Percentiles rank a stretch among this genome's conserved stretches.
Evolutionary conservation across 2,888 invertebrate genomes (phyloP).

Genomic region (Nomada ruficornis): DNA sequence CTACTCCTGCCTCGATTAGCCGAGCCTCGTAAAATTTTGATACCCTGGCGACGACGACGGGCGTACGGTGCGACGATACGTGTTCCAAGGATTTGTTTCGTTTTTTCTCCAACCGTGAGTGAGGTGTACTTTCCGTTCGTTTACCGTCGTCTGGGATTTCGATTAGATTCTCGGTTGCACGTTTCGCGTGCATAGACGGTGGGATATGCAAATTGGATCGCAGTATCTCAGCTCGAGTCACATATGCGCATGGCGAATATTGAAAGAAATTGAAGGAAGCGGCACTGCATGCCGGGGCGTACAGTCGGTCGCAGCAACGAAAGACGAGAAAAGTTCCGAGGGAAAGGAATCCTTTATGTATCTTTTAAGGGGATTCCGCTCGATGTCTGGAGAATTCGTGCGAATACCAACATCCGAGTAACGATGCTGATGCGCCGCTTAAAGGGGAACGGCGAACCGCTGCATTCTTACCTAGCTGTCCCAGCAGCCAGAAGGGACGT

Average conservation of each 20-base stretch:
- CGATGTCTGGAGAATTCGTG: conserved; percentile 21
- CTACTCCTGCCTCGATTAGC: background rate
- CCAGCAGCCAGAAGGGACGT: background rate
- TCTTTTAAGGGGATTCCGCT: conserved; percentile 42
- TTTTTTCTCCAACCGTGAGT: background rate
- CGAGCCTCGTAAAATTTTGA: background rate
- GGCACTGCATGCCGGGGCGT: conserved; percentile 15
- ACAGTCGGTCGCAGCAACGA: conserved; percentile 18
- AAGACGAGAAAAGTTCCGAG: conserved; percentile 24
- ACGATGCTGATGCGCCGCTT: conserved; percentile 16
- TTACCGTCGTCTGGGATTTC: conserved; percentile 24
- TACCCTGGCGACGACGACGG: background rate
- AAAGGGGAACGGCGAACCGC: background rate
- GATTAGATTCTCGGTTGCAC: conserved; percentile 34
- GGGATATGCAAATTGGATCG: conserved; percentile 56
- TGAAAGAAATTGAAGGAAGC: conserved; percentile 27
- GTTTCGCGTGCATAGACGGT: conserved; percentile 13
- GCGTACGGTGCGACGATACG: no score
- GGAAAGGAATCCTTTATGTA: conserved; percentile 33
- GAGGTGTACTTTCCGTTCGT: background rate
- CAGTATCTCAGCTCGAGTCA: conserved; percentile 24
- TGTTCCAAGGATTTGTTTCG: no score
- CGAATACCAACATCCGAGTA: background rate
- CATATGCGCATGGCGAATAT: conserved; percentile 43
- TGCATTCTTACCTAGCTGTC: background rate